Evolutionary conservation across 2,888 invertebrate genomes (phyloP).

Genomic region (Acanthosepion lycidas): DNA sequence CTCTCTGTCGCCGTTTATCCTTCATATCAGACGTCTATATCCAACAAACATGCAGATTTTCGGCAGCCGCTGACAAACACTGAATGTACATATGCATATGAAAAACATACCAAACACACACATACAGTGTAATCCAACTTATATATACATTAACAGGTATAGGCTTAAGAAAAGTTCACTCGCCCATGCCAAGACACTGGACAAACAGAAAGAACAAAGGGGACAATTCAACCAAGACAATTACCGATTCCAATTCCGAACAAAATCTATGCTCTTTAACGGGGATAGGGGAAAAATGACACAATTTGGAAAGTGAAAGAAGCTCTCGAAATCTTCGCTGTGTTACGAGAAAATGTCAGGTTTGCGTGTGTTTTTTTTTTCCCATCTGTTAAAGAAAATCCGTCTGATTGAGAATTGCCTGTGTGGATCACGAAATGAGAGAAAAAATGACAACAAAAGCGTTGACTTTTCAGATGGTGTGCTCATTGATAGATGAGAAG

Average conservation of each 20-base stretch:
- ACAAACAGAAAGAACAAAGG: neutral
- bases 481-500: neutral
- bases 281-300: neutral
- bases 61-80: too few species aligned
- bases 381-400: neutral
- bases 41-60: too few species aligned
- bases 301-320: neutral
- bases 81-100: too few species aligned
- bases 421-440: neutral
- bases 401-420: neutral
- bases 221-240: neutral
- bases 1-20: too few species aligned
- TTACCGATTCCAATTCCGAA: neutral
- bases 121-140: neutral
- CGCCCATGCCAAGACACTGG: neutral
- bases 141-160: neutral
- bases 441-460: neutral
- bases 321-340: neutral
- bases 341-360: neutral
- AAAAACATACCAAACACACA: too few species aligned
- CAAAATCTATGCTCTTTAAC: neutral
- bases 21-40: too few species aligned
- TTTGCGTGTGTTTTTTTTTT: neutral
- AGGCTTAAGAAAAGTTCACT: too few species aligned
- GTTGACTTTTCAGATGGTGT: neutral